Evolutionary conservation across 2,113 vertebrate species (phyloP).

Genomic region (Pardalotus punctatus): DNA sequence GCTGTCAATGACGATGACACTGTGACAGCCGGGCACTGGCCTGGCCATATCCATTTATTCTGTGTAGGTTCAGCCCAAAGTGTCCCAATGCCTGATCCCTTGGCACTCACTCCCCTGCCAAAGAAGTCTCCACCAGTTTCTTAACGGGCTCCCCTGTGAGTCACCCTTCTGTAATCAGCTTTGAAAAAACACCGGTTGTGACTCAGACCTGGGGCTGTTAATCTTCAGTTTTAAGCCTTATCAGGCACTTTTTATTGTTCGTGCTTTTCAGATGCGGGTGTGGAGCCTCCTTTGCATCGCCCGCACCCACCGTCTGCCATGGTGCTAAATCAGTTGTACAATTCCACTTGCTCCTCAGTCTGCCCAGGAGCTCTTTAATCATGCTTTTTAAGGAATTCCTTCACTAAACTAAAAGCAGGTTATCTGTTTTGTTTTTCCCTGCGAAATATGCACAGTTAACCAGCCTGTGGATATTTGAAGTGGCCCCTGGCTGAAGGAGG

Average conservation of each 20-base stretch:
- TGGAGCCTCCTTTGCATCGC: background rate
- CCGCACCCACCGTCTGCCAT: background rate
- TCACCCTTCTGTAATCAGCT: background rate
- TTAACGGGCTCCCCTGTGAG: background rate
- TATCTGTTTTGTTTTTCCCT: background rate
- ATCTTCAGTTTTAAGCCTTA: background rate
- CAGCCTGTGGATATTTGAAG: background rate
- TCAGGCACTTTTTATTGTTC: background rate
- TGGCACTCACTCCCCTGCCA: background rate
- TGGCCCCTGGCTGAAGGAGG: background rate
- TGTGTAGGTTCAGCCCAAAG: background rate
- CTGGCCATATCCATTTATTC: background rate
- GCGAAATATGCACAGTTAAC: background rate
- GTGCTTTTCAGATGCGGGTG: background rate
- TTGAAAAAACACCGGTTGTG: background rate
- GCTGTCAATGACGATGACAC: rapidly evolving
- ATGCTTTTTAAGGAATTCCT: background rate
- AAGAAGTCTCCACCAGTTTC: background rate
- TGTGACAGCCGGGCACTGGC: background rate
- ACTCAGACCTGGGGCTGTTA: conserved; percentile 21
- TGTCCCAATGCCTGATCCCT: background rate
- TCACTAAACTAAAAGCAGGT: background rate
- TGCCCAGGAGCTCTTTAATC: conserved; percentile 58
- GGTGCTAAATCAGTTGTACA: background rate
- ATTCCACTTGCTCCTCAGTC: background rate